Evolutionary conservation across 1,140 invertebrate species (phyloP), one percentile per base, ranked within the genome.

Genomic region (Platorchestia sp.): DNA sequence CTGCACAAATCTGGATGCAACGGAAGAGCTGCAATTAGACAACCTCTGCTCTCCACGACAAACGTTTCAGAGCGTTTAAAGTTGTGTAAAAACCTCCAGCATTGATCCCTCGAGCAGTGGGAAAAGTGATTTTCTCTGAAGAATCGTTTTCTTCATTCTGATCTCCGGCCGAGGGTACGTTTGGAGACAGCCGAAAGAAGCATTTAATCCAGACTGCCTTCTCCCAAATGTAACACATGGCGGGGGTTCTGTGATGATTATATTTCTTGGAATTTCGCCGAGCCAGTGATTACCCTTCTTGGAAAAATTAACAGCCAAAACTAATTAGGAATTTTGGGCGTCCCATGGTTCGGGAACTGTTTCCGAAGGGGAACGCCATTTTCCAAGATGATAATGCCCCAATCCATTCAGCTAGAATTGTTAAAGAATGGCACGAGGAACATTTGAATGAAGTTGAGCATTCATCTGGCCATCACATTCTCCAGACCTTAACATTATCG

Each of bases 301-400:
- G 86, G 86, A 14, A 87, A 87, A n/a, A 87, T n/a, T 40, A 40
- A 87, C 36, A 87, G 86, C 36, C 86, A 36, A 87, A 5, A 40
- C 86, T 87, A 87, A 14, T 87, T 87, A 42, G 36, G 36, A 5
- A 87, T 87, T 36, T n/a, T n/a, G 86, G 6, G 36, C 86, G 36
- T 87, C 86, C 36, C 36, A 87, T 87, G 86, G 41, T 87, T 14
- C 7, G 7, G 41, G 86, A 87, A 40, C 86, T n/a, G 86, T 87
- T 87, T 87, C 36, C 86, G 36, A 36, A 40, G 7, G 86, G 86
- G 36, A 87, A 87, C 86, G 86, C 36, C 7, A 42, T 87, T 42
- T 87, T 87, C 36, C 41, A 87, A 14, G 86, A 87, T 87, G 86
- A 87, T 87, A 87, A 87, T 87, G 86, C 86, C 6, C 86, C 86